Base-by-base conservation (phyloP, 1,140 invertebrate species). In the Alviniconcha marisindica region DNA sequence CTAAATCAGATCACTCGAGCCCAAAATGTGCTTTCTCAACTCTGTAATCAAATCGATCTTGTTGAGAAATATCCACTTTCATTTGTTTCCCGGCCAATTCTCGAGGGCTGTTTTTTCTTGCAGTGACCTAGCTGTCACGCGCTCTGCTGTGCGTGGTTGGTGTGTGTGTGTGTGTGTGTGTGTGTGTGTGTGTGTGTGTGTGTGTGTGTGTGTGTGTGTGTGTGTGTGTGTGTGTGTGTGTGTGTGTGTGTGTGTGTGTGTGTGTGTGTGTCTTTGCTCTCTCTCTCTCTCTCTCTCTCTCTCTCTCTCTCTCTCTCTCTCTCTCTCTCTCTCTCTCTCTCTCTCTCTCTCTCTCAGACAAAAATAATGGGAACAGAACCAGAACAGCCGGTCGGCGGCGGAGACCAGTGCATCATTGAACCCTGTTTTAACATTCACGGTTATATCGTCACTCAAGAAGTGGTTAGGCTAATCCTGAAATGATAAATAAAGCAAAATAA, bases 221-320 rank as follows among this genome's bases (percentile, higher is more conserved):
- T 56, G 54, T 56, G 54, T 56, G 54, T 56, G 54, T 56, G 54
- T 56, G 54, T 56, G 54, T 56, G 54, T 56, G 54, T 56, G 54
- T 56, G 54, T 56, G 54, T 56, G 54, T 56, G 54, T 56, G 54
- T 56, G 54, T 21, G 54, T 56, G 54, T 56, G 54, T 56, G 5
- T 56, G 21, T 21, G 5, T 56, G 21, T 4, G 54, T 56, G 21
- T 56, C 18, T 56, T 15, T 5, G 21, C 3, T 5, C n/a, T 56
- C 18, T 56, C 18, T 56, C 18, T 56, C 18, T 56, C 18, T 56
- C 18, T 56, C 18, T 56, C 18, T 10, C 18, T 56, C 18, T 10
- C 18, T 60, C 21, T 24, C 21, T 60, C 21, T 60, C 21, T 24
- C 21, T 60, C 21, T 60, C 21, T 24, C 0, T 60, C 21, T 60